Evolutionary conservation across 2,113 vertebrate genomes (phyloP).

Genomic region (Trogon melanurus): DNA sequence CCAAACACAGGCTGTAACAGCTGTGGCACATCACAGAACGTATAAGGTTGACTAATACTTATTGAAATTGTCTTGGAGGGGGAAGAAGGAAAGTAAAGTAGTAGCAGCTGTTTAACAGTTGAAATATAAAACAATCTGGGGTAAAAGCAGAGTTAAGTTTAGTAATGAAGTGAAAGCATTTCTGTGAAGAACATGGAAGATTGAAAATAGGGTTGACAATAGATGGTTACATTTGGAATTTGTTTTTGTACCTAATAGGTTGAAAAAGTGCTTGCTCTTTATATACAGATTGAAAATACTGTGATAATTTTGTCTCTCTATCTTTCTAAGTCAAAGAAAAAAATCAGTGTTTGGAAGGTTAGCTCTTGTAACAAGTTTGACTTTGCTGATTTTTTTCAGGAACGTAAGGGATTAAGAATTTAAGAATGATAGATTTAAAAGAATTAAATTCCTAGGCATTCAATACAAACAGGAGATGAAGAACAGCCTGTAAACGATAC

Average conservation of each 20-base stretch:
- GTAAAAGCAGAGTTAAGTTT: neutral
- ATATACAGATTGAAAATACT: neutral
- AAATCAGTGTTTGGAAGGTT: neutral
- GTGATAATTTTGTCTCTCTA: neutral
- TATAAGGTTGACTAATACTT: neutral
- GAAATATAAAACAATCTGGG: neutral
- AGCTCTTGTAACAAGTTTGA: neutral
- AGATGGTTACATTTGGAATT: neutral
- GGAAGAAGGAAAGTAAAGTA: neutral
- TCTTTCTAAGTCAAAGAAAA: neutral
- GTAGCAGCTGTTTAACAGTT: neutral
- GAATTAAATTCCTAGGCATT: neutral
- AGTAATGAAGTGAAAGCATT: neutral
- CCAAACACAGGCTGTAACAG: neutral
- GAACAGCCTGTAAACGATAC: neutral
- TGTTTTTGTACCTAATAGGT: neutral
- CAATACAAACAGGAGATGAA: neutral
- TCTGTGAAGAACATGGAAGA: neutral
- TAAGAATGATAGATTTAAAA: neutral
- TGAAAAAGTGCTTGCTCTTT: neutral
- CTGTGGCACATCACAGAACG: neutral
- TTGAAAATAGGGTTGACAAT: neutral
- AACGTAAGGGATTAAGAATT: neutral
- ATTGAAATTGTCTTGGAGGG: neutral
- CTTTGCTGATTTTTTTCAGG: neutral